Percentiles rank a stretch among this genome's conserved stretches.
Evolutionary conservation across 2,797 vertebrate genomes (phyloP).

Genomic region (Pseudochirops cupreus): DNA sequence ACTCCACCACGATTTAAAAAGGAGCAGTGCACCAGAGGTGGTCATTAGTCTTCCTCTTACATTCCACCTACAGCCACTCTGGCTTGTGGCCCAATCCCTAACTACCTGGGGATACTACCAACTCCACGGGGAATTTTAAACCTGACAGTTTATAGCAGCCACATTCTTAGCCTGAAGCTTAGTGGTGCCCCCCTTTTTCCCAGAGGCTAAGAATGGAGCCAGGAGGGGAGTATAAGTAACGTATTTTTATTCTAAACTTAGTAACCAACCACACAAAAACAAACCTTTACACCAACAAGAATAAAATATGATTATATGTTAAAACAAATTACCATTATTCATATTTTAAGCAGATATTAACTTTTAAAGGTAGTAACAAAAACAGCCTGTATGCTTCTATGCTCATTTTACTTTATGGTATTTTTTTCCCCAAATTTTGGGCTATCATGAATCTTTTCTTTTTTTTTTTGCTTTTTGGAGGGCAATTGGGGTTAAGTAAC

Average conservation of each 20-base stretch:
- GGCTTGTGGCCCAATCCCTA: neutral
- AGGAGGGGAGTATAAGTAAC: neutral
- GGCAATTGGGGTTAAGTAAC: too few relatives aligned
- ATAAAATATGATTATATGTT: neutral
- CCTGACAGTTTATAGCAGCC: neutral
- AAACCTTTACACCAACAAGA: neutral
- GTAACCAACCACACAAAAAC: neutral
- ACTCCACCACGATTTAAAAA: constrained; percentile 6
- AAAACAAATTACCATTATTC: neutral
- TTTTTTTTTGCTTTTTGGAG: too few relatives aligned
- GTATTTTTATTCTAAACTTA: neutral
- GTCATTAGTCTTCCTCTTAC: constrained; percentile 67
- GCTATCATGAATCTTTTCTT: neutral
- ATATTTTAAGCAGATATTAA: constrained; percentile 53
- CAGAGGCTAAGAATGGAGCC: neutral
- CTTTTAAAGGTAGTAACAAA: constrained; percentile 62
- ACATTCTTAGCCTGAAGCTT: neutral
- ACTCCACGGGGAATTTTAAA: neutral
- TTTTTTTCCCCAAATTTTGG: neutral
- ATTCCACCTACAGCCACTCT: constrained; percentile 2
- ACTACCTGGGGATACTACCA: neutral
- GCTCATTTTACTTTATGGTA: constrained; percentile 61
- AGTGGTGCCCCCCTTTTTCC: neutral
- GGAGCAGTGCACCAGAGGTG: constrained; percentile 47
- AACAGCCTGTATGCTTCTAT: constrained; percentile 54